A percentile compares a stretch with the other conserved stretches of the same genome.
Evolutionary conservation across 2,797 vertebrate genomes (phyloP).

Genomic region (Hydrophis major): DNA sequence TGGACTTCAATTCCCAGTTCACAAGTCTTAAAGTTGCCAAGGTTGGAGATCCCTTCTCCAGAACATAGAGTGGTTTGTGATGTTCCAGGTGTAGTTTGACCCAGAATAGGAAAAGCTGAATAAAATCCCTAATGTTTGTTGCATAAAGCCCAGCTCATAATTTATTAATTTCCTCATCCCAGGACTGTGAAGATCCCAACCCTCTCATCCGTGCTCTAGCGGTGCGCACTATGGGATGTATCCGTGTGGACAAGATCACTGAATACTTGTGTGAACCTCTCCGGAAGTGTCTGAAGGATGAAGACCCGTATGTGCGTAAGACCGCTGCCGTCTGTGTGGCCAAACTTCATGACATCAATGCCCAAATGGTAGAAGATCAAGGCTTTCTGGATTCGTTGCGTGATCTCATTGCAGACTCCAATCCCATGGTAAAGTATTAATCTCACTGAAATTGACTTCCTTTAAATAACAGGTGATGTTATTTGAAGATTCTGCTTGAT

Average conservation of each 20-base stretch:
- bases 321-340: constrained; percentile 97
- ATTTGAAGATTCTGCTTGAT: too few species aligned
- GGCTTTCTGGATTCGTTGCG: constrained; percentile 96
- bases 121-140: rapidly evolving
- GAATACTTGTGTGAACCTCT: constrained; percentile 97
- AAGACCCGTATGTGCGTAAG: constrained; percentile 97
- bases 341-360: constrained; percentile 98
- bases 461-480: background rate
- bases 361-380: constrained; percentile 99
- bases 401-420: constrained; percentile 97
- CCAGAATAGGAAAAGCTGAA: background rate
- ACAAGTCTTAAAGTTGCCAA: too few species aligned
- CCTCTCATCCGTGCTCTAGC: constrained; percentile 95
- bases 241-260: constrained; percentile 96
- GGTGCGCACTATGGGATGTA: constrained; percentile 98
- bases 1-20: too few species aligned
- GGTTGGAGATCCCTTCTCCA: background rate
- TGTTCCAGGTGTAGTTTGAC: background rate
- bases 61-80: background rate
- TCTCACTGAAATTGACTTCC: rapidly evolving
- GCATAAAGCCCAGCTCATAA: background rate
- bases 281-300: constrained; percentile 96
- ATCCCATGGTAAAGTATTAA: constrained; percentile 84
- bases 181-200: constrained; percentile 99
- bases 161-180: background rate